Evolutionary conservation across 2,113 vertebrate species (phyloP).

Genomic region (Dicerorhinus sumatrensis): DNA sequence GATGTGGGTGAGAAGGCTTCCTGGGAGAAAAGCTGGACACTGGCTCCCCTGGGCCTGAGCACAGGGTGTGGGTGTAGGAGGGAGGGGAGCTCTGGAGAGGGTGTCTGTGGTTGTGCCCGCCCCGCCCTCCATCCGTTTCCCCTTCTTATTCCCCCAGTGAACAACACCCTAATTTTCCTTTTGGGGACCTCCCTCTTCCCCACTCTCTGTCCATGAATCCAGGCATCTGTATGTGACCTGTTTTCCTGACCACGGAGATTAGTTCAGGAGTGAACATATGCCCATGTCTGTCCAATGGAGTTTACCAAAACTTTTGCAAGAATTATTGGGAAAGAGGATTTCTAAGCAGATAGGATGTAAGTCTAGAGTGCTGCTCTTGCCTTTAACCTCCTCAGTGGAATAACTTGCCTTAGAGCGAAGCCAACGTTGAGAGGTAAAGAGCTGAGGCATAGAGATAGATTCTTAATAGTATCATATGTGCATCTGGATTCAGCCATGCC

Average conservation of each 20-base stretch:
- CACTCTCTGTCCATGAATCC: background rate
- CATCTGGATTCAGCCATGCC: background rate
- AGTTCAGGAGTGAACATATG: too few species aligned
- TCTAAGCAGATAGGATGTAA: background rate
- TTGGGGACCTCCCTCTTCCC: fast-evolving
- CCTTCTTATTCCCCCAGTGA: fast-evolving
- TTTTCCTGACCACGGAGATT: background rate
- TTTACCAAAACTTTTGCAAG: background rate
- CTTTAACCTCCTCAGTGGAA: background rate
- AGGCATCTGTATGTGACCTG: background rate
- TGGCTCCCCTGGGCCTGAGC: fast-evolving
- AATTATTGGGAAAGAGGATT: background rate
- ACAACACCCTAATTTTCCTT: background rate
- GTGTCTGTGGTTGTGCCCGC: fast-evolving
- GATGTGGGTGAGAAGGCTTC: background rate
- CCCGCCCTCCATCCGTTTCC: fast-evolving
- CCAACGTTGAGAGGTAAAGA: too few species aligned
- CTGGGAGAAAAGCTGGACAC: background rate
- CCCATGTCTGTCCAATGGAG: background rate
- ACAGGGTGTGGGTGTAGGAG: fast-evolving
- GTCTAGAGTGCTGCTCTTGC: background rate
- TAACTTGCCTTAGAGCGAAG: background rate
- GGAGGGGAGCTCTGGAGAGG: background rate
- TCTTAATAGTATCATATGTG: background rate
- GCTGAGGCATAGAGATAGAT: too few species aligned